These are phyloP conservation scores for Syrrhaptes paradoxus DNA, from an alignment of 2,113 vertebrate genomes.

Conservation along the genomic window DNA sequence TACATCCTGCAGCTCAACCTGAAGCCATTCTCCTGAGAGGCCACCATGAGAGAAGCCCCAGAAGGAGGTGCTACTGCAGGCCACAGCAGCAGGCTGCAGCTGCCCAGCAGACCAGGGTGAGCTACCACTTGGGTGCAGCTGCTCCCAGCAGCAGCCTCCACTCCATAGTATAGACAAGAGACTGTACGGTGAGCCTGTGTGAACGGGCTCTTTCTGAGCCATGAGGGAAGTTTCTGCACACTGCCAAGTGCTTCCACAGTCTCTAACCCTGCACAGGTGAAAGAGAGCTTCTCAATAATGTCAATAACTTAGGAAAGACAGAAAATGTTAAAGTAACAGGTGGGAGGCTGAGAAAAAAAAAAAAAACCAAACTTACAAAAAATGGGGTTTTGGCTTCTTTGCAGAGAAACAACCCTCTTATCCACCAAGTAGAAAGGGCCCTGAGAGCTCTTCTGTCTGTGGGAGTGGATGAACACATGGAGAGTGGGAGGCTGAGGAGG, in stretches of 20 bases:
- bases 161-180: rapidly evolving
- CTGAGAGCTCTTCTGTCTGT: neutral
- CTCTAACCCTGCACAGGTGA: neutral
- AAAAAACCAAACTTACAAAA: neutral
- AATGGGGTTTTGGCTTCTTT: neutral
- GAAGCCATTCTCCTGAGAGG: neutral
- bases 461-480: neutral
- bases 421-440: neutral
- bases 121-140: rapidly evolving
- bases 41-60: neutral
- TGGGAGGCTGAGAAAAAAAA: neutral
- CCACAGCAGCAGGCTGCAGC: neutral
- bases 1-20: neutral
- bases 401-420: neutral
- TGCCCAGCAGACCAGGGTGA: neutral
- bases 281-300: neutral
- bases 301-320: neutral
- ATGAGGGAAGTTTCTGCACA: neutral
- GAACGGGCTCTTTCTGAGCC: neutral
- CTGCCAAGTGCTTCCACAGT: neutral
- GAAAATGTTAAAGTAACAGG: neutral
- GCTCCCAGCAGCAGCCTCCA: neutral
- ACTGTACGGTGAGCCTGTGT: rapidly evolving
- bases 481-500: neutral
- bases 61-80: neutral